phyloP scores from a whole-genome alignment of 2,888 invertebrate genomes.

The Sesia apiformis region DNA sequence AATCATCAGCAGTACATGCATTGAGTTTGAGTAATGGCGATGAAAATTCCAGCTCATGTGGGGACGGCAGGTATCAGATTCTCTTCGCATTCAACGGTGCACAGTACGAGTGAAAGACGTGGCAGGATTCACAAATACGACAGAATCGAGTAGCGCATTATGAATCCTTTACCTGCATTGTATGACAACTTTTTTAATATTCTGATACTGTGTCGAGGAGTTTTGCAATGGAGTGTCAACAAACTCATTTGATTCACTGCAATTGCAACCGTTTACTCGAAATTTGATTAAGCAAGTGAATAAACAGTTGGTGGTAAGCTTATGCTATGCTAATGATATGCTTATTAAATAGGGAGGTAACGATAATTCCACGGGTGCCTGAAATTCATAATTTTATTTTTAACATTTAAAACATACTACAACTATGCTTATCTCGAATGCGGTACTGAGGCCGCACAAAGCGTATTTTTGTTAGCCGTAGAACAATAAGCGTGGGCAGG shows the following conservation, averaged over 20 bases:
- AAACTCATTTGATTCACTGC: constrained; percentile 20
- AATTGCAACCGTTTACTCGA: constrained; percentile 16
- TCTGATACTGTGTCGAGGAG: constrained; percentile 22
- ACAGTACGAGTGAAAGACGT: constrained; percentile 31
- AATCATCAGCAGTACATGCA: background rate
- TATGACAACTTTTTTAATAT: constrained; percentile 28
- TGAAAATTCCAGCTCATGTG: constrained; percentile 40
- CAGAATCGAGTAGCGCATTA: constrained; percentile 5
- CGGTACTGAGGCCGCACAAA: constrained; percentile 26
- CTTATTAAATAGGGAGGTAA: background rate
- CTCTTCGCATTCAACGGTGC: constrained; percentile 23
- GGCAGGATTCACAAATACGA: constrained; percentile 41
- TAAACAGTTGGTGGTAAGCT: background rate
- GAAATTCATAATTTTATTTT: background rate
- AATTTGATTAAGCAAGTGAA: constrained; percentile 16
- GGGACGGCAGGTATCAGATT: constrained; percentile 22
- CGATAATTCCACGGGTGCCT: background rate
- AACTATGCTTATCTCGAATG: constrained; percentile 24
- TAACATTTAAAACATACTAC: constrained; percentile 16
- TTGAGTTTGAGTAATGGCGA: constrained; percentile 16
- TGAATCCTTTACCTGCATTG: constrained; percentile 35
- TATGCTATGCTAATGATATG: no score
- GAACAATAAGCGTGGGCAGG: constrained; percentile 56
- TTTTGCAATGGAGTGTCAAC: background rate
- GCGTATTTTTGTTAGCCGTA: constrained; percentile 39